Evolutionary conservation across 2,888 invertebrate genomes (phyloP).

Genomic region (Calameuta filiformis): DNA sequence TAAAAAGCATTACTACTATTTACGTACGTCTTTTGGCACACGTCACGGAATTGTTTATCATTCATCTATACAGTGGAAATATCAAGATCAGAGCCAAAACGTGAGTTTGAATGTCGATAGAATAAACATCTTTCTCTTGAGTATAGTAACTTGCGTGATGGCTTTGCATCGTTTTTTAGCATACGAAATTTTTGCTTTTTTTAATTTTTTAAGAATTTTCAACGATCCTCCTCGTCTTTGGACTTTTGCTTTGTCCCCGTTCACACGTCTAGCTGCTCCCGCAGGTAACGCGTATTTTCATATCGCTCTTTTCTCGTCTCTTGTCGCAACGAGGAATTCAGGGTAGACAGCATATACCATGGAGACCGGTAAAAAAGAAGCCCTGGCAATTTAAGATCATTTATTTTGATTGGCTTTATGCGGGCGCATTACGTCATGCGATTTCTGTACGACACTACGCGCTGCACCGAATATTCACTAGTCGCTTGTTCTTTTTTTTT

Average conservation of each 20-base stretch:
- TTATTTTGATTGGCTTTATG: slow-evolving; percentile 60
- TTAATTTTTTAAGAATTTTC: neutral
- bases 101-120: neutral
- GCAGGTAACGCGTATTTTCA: neutral
- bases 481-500: neutral
- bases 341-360: neutral
- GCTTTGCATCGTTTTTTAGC: neutral
- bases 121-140: neutral
- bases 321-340: neutral
- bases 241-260: neutral
- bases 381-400: slow-evolving; percentile 55
- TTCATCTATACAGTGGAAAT: neutral
- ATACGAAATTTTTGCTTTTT: neutral
- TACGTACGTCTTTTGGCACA: neutral
- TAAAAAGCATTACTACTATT: neutral
- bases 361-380: slow-evolving; percentile 31
- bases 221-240: neutral
- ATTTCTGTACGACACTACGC: slow-evolving; percentile 25
- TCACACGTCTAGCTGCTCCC: neutral
- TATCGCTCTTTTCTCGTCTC: neutral
- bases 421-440: slow-evolving; percentile 52
- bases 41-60: neutral
- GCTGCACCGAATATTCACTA: neutral
- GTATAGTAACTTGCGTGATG: neutral
- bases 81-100: neutral